phyloP scores from a whole-genome alignment of 1,140 invertebrate genomes.

The Drosophila bipectinata region DNA sequence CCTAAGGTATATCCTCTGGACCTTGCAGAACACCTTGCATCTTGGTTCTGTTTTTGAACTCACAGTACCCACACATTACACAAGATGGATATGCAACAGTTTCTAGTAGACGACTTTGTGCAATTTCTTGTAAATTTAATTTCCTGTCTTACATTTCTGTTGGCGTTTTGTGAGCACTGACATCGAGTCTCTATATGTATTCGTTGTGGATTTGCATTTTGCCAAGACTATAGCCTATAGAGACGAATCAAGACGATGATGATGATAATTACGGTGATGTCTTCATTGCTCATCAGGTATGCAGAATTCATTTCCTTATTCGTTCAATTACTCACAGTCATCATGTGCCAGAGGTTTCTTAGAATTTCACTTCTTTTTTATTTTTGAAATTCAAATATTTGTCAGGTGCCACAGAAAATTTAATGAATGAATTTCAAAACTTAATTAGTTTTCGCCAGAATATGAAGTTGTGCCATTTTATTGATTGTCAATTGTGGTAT shows the following conservation, averaged over 20 bases:
- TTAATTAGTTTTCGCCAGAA: constrained; percentile 59
- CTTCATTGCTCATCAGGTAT: constrained; percentile 53
- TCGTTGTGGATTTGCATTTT: constrained; percentile 48
- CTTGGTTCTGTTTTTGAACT: too few species aligned
- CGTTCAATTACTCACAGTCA: constrained; percentile 47
- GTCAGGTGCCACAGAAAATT: constrained; percentile 33
- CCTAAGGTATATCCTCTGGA: too few species aligned
- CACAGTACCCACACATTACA: too few species aligned
- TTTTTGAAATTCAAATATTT: constrained; percentile 32
- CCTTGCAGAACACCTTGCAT: too few species aligned
- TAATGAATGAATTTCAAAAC: constrained; percentile 14
- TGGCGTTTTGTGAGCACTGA: constrained; percentile 39
- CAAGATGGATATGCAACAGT: constrained; percentile 58
- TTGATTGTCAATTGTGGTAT: constrained; percentile 22
- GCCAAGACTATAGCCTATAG: neutral
- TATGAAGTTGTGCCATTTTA: constrained; percentile 1
- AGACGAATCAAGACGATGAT: constrained; percentile 12
- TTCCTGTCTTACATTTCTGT: constrained; percentile 65
- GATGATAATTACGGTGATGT: constrained; percentile 14
- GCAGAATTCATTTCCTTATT: constrained; percentile 55
- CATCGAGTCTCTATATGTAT: constrained; percentile 42
- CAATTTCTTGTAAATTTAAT: constrained; percentile 77
- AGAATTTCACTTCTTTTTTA: constrained; percentile 4
- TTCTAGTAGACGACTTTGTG: constrained; percentile 35
- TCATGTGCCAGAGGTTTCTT: constrained; percentile 6